Conservation (phyloP, 2,888 invertebrate species). For the Rhorus exstirpatorius region DNA sequence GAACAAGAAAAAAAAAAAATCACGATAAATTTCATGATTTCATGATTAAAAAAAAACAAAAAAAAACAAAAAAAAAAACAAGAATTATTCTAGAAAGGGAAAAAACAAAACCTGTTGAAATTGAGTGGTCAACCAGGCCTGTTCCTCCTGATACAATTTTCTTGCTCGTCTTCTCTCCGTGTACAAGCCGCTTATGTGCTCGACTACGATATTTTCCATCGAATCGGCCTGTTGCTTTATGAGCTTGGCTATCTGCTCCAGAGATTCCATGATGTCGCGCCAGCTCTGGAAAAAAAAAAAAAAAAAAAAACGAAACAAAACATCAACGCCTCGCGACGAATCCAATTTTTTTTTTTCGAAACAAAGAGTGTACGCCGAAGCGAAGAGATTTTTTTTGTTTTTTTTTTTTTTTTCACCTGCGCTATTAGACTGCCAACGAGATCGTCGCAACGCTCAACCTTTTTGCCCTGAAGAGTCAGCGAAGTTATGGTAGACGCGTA, state of each 20-base stretch:
- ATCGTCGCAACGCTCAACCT: constrained; percentile 93
- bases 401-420: too few species aligned
- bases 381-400: too few species aligned
- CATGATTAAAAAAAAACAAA: not conserved
- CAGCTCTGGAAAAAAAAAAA: constrained; percentile 87
- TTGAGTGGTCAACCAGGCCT: constrained; percentile 88
- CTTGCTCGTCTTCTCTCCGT: constrained; percentile 95
- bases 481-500: constrained; percentile 94
- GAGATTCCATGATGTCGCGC: constrained; percentile 95
- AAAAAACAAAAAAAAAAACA: constrained; percentile 16
- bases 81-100: not conserved
- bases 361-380: too few species aligned
- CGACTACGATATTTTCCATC: constrained; percentile 93
- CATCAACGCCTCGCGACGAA: too few species aligned
- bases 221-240: constrained; percentile 95
- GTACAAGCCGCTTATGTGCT: constrained; percentile 93
- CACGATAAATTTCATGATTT: constrained; percentile 20
- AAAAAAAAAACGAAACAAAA: too few species aligned
- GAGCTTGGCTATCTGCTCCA: constrained; percentile 94
- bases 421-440: constrained; percentile 88
- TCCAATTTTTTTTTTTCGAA: too few species aligned
- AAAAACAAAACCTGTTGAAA: constrained; percentile 81
- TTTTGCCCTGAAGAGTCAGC: constrained; percentile 94
- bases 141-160: constrained; percentile 96
- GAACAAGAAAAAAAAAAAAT: constrained; percentile 81